phyloP scores from a whole-genome alignment of 2,888 invertebrate genomes.

The Hypomecis atomaria region DNA sequence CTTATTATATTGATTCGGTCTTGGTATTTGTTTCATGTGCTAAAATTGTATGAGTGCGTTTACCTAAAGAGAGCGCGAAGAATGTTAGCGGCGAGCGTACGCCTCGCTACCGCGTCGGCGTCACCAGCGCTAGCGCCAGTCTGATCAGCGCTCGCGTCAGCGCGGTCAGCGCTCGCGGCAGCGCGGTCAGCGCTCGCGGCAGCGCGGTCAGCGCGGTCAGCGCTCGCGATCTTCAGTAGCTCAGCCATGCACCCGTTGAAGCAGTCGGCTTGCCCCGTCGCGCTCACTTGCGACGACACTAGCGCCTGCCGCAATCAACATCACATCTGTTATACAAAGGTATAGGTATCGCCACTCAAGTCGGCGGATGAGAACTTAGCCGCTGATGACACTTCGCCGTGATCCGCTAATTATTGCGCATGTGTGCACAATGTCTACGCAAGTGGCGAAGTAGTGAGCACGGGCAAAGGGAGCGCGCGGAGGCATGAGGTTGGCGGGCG shows the following conservation, averaged over 20 bases:
- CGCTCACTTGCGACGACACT: conserved; percentile 27
- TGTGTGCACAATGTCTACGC: too few relatives aligned
- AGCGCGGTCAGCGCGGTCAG: neutral
- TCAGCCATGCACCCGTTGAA: conserved; percentile 2
- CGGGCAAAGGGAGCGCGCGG: too few relatives aligned
- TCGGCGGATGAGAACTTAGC: too few relatives aligned
- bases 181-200: neutral
- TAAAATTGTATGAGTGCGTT: neutral
- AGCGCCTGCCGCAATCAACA: conserved; percentile 26
- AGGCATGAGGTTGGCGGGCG: too few relatives aligned
- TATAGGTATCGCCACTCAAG: too few relatives aligned
- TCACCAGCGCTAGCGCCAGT: neutral
- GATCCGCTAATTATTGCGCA: too few relatives aligned
- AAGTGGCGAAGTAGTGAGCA: too few relatives aligned
- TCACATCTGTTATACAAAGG: too few relatives aligned
- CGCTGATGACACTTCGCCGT: too few relatives aligned
- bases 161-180: neutral
- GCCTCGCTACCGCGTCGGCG: conserved; percentile 85
- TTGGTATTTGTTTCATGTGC: neutral
- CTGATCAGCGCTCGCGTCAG: neutral
- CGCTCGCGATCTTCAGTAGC: neutral
- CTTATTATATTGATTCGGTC: too few relatives aligned
- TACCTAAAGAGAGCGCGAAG: conserved; percentile 86
- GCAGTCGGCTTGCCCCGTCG: conserved; percentile 18
- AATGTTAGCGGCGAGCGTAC: conserved; percentile 88